Evolutionary conservation across 2,888 invertebrate species (phyloP), one percentile per base, ranked within the genome.

Genomic region (Acanthosepion esculentum): DNA sequence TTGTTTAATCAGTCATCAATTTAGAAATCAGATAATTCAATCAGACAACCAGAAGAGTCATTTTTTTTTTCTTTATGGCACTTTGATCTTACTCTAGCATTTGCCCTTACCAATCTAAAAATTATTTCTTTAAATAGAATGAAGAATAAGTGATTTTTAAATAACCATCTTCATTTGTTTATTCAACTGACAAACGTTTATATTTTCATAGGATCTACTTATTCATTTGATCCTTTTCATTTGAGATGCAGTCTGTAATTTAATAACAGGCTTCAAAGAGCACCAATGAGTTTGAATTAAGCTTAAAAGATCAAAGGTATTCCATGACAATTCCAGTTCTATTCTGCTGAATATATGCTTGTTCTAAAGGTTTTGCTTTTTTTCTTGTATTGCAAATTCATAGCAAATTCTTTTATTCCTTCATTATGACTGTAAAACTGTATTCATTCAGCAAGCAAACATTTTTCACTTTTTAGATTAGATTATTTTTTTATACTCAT

Each of bases 161-260:
- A 55, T 55, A 55, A 55, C 15, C 15, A 20, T 18, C 15, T 55
- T 55, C 1, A 1, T 20, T 20, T 55, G 4, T 55, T 55, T 55
- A 55, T 55, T 18, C 6, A 59, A 4, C 23, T 23, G 59, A 23
- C 59, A 59, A 59, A 59, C 59, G 23, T 59, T 59, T 12, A n/a
- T 78, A n/a, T n/a, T n/a, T 78, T 78, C 10, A 29, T 78, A 15
- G 10, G n/a, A n/a, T n/a, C 1, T n/a, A 10, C 10, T 78, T 78
- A 78, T 78, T n/a, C 15, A 78, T 3, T 78, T 78, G 78, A 78
- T 78, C 20, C n/a, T 78, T 78, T n/a, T 78, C 4, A 33, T 78
- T 78, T 78, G n/a, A 78, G 78, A n/a, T n/a, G n/a, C n/a, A 78
- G 15, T n/a, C n/a, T 78, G 78, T 78, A 78, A n/a, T 78, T 78